Conservation (phyloP, 2,888 invertebrate species). For the Candidula unifasciata region DNA sequence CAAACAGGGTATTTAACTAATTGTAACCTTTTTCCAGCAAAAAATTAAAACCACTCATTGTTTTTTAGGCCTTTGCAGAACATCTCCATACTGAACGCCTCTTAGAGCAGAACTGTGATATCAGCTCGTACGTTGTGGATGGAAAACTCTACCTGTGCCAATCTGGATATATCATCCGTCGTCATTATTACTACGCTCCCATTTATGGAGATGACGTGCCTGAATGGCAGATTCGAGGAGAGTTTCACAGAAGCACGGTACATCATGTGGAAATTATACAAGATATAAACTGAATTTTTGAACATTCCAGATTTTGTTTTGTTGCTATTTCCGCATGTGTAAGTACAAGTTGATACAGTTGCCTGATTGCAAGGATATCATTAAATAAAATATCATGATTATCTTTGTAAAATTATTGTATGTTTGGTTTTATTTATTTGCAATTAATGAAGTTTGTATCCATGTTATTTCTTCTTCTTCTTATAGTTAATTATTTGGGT, state of each 20-base stretch:
- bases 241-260: conserved; percentile 30
- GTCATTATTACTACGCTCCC: conserved; percentile 76
- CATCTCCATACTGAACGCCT: conserved; percentile 73
- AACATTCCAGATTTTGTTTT: not conserved
- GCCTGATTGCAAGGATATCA: not conserved
- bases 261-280: conserved; percentile 39
- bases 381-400: conserved; percentile 4
- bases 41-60: not conserved
- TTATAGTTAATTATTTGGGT: too few species aligned
- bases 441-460: not conserved
- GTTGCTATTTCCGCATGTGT: not conserved
- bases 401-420: not conserved
- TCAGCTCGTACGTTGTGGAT: conserved; percentile 76
- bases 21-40: not conserved
- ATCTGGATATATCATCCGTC: conserved; percentile 66
- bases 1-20: too few species aligned
- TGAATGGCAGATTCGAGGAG: conserved; percentile 67
- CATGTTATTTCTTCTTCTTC: too few species aligned
- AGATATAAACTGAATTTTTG: not conserved
- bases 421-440: not conserved
- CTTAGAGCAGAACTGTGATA: conserved; percentile 70
- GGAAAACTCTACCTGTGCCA: conserved; percentile 74
- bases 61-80: conserved; percentile 74
- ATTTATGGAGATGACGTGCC: conserved; percentile 75
- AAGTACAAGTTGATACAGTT: not conserved